phyloP scores from a whole-genome alignment of 2,888 invertebrate genomes.

The Crossocerus cetratus region DNA sequence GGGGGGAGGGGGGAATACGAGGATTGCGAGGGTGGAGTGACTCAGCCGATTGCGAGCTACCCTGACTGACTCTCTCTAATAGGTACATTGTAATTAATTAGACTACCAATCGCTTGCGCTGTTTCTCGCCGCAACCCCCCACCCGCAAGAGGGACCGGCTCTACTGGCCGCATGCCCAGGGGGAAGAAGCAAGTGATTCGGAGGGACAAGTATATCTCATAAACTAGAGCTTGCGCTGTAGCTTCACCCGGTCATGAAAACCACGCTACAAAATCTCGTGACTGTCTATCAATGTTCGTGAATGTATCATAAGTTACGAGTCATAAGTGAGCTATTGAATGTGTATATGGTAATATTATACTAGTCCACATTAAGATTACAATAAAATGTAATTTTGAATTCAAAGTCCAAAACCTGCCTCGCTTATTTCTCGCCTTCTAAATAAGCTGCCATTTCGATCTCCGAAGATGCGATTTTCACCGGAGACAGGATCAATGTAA shows the following conservation, averaged over 20 bases:
- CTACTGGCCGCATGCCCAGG: too few relatives aligned
- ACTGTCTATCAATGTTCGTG: constrained; percentile 77
- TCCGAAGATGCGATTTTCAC: too few relatives aligned
- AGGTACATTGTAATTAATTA: constrained; percentile 63
- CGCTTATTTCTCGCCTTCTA: too few relatives aligned
- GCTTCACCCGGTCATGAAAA: constrained; percentile 74
- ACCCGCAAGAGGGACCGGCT: too few relatives aligned
- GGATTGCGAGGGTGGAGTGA: constrained; percentile 52
- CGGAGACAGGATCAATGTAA: too few relatives aligned
- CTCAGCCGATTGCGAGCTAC: constrained; percentile 69
- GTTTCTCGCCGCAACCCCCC: too few relatives aligned
- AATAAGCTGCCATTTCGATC: too few relatives aligned
- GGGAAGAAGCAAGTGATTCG: too few relatives aligned
- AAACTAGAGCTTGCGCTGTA: constrained; percentile 75
- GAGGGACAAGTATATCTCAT: constrained; percentile 68
- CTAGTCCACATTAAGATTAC: constrained; percentile 76
- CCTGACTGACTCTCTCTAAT: constrained; percentile 68
- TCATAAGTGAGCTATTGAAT: constrained; percentile 76
- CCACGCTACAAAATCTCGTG: constrained; percentile 72
- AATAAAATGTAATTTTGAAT: constrained; percentile 77
- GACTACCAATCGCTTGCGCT: constrained; percentile 50
- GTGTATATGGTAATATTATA: constrained; percentile 76
- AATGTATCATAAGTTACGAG: constrained; percentile 75
- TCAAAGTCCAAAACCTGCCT: constrained; percentile 59
- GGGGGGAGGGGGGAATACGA: too few relatives aligned